Evolutionary conservation across 2,888 invertebrate genomes (phyloP).

Genomic region (Bellardia bayeri): DNA sequence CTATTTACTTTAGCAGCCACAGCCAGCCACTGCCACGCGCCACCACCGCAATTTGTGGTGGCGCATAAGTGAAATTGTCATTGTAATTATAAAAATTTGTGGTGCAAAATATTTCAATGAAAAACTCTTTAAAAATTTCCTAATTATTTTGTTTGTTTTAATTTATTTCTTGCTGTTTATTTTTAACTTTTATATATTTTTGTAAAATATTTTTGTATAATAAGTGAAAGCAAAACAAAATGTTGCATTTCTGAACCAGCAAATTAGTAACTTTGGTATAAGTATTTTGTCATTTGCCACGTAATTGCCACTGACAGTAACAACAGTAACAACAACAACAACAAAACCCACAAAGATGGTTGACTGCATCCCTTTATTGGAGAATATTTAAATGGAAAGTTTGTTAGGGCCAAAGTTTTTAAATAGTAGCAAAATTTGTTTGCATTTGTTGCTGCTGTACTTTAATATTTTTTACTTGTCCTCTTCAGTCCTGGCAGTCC

Average conservation of each 20-base stretch:
- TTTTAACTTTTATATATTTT: neutral
- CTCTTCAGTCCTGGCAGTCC: neutral
- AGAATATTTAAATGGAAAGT: neutral
- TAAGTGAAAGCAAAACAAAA: conserved; percentile 30
- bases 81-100: conserved; percentile 55
- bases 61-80: conserved; percentile 37
- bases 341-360: neutral
- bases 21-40: neutral
- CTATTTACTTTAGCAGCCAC: neutral
- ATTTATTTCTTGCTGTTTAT: conserved; percentile 14
- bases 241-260: conserved; percentile 23
- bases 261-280: conserved; percentile 52
- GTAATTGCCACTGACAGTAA: conserved; percentile 21
- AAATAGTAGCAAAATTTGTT: conserved; percentile 17
- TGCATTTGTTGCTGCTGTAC: too few relatives aligned
- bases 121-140: conserved; percentile 61
- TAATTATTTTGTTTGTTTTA: conserved; percentile 58
- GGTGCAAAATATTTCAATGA: conserved; percentile 60
- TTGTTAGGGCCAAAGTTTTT: conserved; percentile 20
- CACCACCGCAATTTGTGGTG: conserved; percentile 19
- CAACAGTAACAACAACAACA: neutral
- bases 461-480: neutral
- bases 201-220: conserved; percentile 11
- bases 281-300: conserved; percentile 57
- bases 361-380: neutral